Percentiles rank a stretch among this genome's conserved stretches.
phyloP scores from a whole-genome alignment of 1,140 invertebrate genomes.

The Sycophaga agraensis region DNA sequence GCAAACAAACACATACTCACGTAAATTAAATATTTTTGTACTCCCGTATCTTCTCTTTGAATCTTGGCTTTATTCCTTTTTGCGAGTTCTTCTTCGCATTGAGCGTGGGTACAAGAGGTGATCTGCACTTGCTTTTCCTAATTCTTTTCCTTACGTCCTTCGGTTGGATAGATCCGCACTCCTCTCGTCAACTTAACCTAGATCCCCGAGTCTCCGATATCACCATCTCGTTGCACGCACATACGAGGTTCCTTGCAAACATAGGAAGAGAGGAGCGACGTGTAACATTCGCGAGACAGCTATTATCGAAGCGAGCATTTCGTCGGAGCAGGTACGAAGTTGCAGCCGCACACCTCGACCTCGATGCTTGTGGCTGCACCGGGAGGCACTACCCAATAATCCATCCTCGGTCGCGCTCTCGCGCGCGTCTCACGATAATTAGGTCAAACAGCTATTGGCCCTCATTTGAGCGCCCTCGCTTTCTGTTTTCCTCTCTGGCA shows the following conservation, averaged over 20 bases:
- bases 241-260: too few relatives aligned
- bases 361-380: not conserved
- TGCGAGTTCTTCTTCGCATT: too few relatives aligned
- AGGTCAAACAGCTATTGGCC: constrained; percentile 6
- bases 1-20: not conserved
- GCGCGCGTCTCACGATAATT: not conserved
- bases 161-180: not conserved
- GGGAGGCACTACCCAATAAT: constrained; percentile 6
- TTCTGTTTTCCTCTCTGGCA: not conserved
- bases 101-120: too few relatives aligned
- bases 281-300: not conserved
- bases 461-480: not conserved
- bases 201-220: not conserved
- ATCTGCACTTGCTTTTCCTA: not conserved
- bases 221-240: not conserved
- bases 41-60: too few relatives aligned
- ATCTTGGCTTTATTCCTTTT: not conserved
- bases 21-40: not conserved
- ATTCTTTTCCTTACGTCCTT: not conserved
- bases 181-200: constrained; percentile 20
- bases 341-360: not conserved
- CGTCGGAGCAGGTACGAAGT: too few relatives aligned
- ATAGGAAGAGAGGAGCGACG: not conserved
- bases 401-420: not conserved
- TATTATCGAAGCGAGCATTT: not conserved